Percentiles rank a stretch among this genome's conserved stretches.
These are phyloP conservation scores for Hippocampus barbouri DNA, from an alignment of 2,113 vertebrate species.

Conservation along the genomic window DNA sequence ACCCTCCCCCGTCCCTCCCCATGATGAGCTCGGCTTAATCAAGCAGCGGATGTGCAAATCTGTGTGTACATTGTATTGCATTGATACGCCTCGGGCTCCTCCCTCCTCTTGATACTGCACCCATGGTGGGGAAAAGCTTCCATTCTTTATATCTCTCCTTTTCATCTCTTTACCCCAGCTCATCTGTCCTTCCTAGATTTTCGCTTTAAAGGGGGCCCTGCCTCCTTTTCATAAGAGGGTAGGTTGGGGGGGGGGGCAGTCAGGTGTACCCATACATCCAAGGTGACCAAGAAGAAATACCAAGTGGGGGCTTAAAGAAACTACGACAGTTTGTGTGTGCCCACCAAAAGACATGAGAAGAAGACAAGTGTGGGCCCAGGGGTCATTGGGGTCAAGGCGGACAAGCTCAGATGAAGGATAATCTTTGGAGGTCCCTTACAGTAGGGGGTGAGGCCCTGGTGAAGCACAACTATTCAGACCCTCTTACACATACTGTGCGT, in stretches of 20 bases:
- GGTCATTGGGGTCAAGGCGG: slow-evolving; percentile 62
- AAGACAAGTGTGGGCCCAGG: slow-evolving; percentile 28
- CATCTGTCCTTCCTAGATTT: slow-evolving; percentile 62
- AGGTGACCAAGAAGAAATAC: slow-evolving; percentile 1
- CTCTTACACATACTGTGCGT: slow-evolving; percentile 26
- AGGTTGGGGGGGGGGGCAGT: slow-evolving; percentile 11
- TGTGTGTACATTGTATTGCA: slow-evolving; percentile 25
- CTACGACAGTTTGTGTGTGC: not conserved
- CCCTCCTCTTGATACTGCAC: slow-evolving; percentile 18
- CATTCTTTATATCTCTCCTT: slow-evolving; percentile 36
- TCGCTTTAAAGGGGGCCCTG: slow-evolving; percentile 35
- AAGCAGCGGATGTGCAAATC: slow-evolving; percentile 37
- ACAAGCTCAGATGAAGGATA: slow-evolving; percentile 73
- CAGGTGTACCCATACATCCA: slow-evolving; percentile 6
- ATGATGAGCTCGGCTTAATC: not conserved
- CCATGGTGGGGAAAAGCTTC: slow-evolving; percentile 31
- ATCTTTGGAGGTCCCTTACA: slow-evolving; percentile 71
- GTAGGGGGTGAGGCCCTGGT: slow-evolving; percentile 70
- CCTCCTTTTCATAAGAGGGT: slow-evolving; percentile 35
- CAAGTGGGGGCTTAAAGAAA: not conserved
- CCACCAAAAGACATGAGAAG: not conserved
- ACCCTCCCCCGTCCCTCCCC: not conserved
- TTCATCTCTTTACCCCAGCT: slow-evolving; percentile 44
- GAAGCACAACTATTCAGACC: slow-evolving; percentile 64
- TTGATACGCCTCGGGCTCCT: slow-evolving; percentile 17